Base-by-base conservation (phyloP, 2,888 invertebrate species). In the Philereme vetulata region DNA sequence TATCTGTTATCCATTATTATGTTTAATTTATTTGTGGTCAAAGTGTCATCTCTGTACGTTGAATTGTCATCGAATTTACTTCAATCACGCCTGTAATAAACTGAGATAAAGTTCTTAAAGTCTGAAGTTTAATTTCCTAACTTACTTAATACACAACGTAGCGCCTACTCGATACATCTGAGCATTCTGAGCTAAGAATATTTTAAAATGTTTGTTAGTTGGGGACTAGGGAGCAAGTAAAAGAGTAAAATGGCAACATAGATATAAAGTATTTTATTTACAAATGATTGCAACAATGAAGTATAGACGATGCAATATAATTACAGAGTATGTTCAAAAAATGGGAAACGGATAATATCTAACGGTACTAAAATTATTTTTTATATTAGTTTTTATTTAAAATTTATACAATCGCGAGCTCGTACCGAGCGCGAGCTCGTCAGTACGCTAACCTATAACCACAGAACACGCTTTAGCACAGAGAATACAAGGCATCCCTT, bases 251-350 rank as follows among this genome's bases (percentile, higher is more conserved):
- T 62, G 62, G 54, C 56, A 53, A 67, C 35, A 66, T 82, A 83
- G 87, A 89, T 90, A 90, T 90, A 90, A 90, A 91, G 88, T 90
- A 90, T 88, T 93, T 93, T 93, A 93, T 93, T 93, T 93, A 93
- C 93, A 93, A 93, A 92, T 93, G 92, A 91, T 92, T 89, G 92
- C 93, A 93, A 93, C 93, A 93, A 90, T 91, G 90, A 89, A 88
- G 80, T 92, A 92, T 86, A 91, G 91, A 90, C 88, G 86, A 91
- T 90, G 91, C 90, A 85, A 86, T 90, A 86, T 91, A 91, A 89
- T 91, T 90, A 91, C 91, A 92, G 90, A 92, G 88, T 90, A 90
- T 88, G 87, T 89, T 84, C 85, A 85, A 90, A 89, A 86, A 86
- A 91, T 88, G 89, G 88, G 86, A 88, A 88, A 87, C 87, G 77